Evolutionary conservation across 2,113 vertebrate genomes (phyloP).

Genomic region (Hyla sarda): DNA sequence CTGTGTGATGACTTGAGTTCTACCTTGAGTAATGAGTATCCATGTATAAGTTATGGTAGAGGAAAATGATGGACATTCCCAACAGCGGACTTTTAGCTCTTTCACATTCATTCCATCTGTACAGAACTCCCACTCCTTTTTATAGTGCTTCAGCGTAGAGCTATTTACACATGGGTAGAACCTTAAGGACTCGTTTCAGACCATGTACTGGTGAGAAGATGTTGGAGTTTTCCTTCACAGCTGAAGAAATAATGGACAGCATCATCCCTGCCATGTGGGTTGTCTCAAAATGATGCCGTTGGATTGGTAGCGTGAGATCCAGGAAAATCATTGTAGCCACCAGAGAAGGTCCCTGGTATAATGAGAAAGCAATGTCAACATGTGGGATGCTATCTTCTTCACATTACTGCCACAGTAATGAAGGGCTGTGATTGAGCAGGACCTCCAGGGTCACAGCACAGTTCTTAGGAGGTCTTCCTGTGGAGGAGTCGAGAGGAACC

Average conservation of each 20-base stretch:
- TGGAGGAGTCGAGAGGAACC: background rate
- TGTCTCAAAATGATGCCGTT: no score
- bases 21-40: background rate
- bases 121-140: background rate
- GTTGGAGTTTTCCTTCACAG: background rate
- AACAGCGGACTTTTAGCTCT: background rate
- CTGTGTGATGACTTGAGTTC: background rate
- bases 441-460: background rate
- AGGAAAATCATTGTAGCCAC: conserved; percentile 63
- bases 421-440: conserved; percentile 37
- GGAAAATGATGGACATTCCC: no score
- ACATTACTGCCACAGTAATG: conserved; percentile 21
- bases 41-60: background rate
- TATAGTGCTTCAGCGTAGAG: background rate
- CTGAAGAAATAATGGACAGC: conserved; percentile 65
- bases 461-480: background rate
- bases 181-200: background rate
- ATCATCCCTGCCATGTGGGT: conserved; percentile 54
- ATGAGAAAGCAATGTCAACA: conserved; percentile 57
- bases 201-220: background rate
- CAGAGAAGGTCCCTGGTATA: conserved; percentile 61
- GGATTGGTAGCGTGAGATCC: background rate
- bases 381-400: background rate
- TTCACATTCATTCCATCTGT: background rate
- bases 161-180: background rate